Evolutionary conservation across 2,888 invertebrate genomes (phyloP), one percentile per base, ranked within the genome.

Genomic region (Drosophila picticornis): DNA sequence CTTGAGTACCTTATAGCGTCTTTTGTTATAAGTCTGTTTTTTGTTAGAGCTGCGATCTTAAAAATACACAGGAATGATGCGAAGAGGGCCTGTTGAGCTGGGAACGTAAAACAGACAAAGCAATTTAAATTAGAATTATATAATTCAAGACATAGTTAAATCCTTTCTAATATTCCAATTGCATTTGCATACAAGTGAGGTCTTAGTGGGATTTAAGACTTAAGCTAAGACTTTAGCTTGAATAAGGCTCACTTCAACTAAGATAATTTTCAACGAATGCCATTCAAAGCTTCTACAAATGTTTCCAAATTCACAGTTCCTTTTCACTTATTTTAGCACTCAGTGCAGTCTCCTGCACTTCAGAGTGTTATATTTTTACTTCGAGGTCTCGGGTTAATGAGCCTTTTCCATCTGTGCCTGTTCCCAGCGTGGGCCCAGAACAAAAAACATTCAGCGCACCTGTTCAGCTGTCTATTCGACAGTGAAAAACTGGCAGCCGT

Each of bases 401-500:
- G 71, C 38, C 52, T 70, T 22, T 57, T 46, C 34, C 52, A 46
- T 38, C 22, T 61, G 71, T 71, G 13, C 22, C 46, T 64, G 69
- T 69, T 66, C 80, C 64, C 83, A 84, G 85, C 88, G 61, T 82
- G 85, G 70, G 63, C 57, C 68, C 55, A 66, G 60, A n/a, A 19
- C 5, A 57, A 22, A 57, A 25, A 69, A 67, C 69, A 62, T 72
- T 40, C 25, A 50, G 56, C 51, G 68, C 83, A 84, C 80, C 85
- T 82, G 88, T 77, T 65, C 40, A 50, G 27, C 50, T 53, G 64
- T 52, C 75, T 50, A 19, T 64, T 72, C 65, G 83, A 77, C 83
- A 85, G 75, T 83, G 75, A 84, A 69, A 72, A 80, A 82, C 84
- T 80, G 77, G 75, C 77, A 72, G 83, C 83, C 70, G 80, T 85